Evolutionary conservation across 2,113 vertebrate genomes (phyloP), one percentile per base, ranked within the genome.

Genomic region (Elgaria multicarinata): DNA sequence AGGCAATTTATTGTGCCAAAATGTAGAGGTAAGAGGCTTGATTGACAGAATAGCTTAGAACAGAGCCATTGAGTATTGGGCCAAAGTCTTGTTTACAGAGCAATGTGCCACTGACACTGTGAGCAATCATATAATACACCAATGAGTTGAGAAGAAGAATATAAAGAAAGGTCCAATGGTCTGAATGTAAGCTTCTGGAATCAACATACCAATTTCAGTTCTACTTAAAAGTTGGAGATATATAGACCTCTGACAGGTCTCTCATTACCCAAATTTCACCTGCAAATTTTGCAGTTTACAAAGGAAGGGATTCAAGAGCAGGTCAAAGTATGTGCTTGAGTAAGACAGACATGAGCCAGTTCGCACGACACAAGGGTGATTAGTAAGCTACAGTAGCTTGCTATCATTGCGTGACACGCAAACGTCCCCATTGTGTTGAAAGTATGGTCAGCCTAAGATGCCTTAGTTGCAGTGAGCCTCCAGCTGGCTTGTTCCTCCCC

Each of bases 1-100:
- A 58, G 53, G 78, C 44, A 80, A 80, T 80, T 81, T 81, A n/a
- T 62, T 26, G 55, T 62, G 79, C 79, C 79, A 81, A 81, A 62
- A 81, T 62, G 55, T 7, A 62, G 55, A 36, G 33, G 18, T 24
- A 55, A 42, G 74, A 42, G 42, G 31, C 55, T 58, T 81, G 53
- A 58, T 39, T 36, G 79, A 81, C 26, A 62, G 24, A 55, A 81
- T 55, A 80, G 31, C 13, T n/a, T 80, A 76, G 7, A 36, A 81
- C 33, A 36, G 33, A 62, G 39, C 22, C 33, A 9, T 10, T 81
- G 53, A 62, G 55, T 62, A 58, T 26, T 62, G 53, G 53, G 79
- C 55, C 53, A 62, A 62, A 81, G 28, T 39, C 79, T 81, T 81
- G 79, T 20, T 36, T 24, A 18, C 53, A 55, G 50, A 80, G 50